Base-by-base conservation (phyloP, 2,888 invertebrate species). In the Tromatobia lineatoria region DNA sequence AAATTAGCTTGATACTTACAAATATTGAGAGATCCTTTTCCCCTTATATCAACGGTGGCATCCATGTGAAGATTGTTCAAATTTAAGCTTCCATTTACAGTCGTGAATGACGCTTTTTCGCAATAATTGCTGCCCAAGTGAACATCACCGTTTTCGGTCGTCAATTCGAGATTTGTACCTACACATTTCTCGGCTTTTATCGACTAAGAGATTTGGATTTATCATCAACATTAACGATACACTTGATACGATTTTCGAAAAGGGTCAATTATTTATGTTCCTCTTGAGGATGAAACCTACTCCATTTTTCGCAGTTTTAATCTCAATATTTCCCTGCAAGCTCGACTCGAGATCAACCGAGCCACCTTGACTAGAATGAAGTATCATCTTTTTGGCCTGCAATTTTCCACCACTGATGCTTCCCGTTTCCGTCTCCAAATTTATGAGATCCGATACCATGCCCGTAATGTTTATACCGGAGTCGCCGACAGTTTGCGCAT, bases 11-110 rank as follows among this genome's bases (percentile, higher is more conserved):
- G 64, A n/a, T 45, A 85, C 87, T 87, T 57, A 88, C 88, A 82
- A 29, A 88, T 82, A 73, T 86, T 80, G 0, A 88, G 67, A 10
- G 77, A 81, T 8, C 88, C 88, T 18, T 76, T 84, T 38, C 87
- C 88, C 18, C 67, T 75, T 23, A 89, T 86, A 66, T 87, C 86
- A 23, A 88, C 81, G 0, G 38, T 78, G n/a, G 87, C 82, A 54
- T 89, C 85, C 88, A 89, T 88, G 80, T 89, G 88, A 34, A 89
- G 87, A 84, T 89, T 89, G 76, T 88, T 87, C 6, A 89, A 77
- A 11, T 77, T 61, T 25, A 89, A 77, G 75, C 85, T 85, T 4
- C 88, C 88, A 70, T 89, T 69, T 1, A 81, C 47, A 1, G 87
- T 88, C 18, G 82, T 59, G 34, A 89, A 89, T 52, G 64, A 76